A percentile compares a stretch with the other conserved stretches of the same genome.
Evolutionary conservation across 2,888 invertebrate species (phyloP).

Genomic region (Blera fallax): DNA sequence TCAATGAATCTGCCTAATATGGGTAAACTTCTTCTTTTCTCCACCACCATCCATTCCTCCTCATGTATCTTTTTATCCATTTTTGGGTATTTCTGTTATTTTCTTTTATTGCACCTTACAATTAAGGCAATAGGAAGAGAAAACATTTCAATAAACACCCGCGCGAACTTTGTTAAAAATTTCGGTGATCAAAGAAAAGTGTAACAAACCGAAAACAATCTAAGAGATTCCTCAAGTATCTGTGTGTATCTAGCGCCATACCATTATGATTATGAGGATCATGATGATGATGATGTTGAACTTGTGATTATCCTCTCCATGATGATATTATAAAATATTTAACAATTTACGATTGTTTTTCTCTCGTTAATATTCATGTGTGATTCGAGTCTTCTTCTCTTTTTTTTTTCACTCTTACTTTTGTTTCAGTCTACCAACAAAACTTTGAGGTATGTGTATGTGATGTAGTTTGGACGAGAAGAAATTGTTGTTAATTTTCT

Average conservation of each 20-base stretch:
- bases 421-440: neutral
- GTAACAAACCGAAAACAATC: conserved; percentile 14
- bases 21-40: neutral
- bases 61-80: neutral
- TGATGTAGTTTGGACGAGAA: neutral
- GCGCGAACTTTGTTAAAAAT: neutral
- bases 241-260: conserved; percentile 24
- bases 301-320: conserved; percentile 33
- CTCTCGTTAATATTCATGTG: conserved; percentile 39
- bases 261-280: neutral
- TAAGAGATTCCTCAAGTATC: conserved; percentile 6
- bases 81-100: neutral
- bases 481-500: conserved; percentile 50
- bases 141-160: conserved; percentile 9
- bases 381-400: neutral
- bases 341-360: conserved; percentile 36
- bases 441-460: neutral
- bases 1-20: neutral
- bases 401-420: conserved; percentile 34
- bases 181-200: conserved; percentile 35
- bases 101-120: neutral
- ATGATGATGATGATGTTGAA: conserved; percentile 50
- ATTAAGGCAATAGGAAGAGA: conserved; percentile 31
- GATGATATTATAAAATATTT: conserved; percentile 53
- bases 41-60: neutral